Percentiles rank a stretch among this genome's conserved stretches.
Evolutionary conservation across 2,113 vertebrate genomes (phyloP).

Genomic region (Entosphenus tridentatus): DNA sequence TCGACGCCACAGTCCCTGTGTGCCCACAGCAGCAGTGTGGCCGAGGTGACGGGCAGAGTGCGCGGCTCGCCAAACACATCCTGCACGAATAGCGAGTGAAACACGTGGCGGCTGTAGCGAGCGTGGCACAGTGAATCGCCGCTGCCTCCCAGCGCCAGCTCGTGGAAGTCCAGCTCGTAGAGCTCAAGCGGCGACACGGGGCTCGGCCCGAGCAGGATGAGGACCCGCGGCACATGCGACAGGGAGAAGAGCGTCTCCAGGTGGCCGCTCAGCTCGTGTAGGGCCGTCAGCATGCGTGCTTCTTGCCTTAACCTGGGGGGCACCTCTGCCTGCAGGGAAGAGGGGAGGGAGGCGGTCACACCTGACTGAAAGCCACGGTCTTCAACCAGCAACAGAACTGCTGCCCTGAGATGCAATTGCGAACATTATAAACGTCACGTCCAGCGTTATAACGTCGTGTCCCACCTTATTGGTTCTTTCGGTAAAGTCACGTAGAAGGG

Average conservation of each 20-base stretch:
- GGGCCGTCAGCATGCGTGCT: conserved; percentile 21
- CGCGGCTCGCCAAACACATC: conserved; percentile 59
- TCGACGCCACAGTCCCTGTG: conserved; percentile 56
- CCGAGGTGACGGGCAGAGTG: conserved; percentile 33
- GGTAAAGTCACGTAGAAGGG: too few relatives aligned
- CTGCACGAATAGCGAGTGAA: conserved; percentile 57
- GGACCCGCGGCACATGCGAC: conserved; percentile 50
- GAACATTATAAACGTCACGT: too few relatives aligned
- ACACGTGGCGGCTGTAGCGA: conserved; percentile 49
- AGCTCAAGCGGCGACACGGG: conserved; percentile 50
- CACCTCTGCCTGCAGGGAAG: too few relatives aligned
- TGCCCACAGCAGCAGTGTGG: conserved; percentile 42
- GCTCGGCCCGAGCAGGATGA: conserved; percentile 63
- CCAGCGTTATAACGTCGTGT: too few relatives aligned
- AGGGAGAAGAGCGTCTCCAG: conserved; percentile 53
- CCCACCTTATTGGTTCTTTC: too few relatives aligned
- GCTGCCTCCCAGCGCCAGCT: conserved; percentile 21
- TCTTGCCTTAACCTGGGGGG: too few relatives aligned
- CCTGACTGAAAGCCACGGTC: too few relatives aligned
- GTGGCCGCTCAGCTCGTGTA: conserved; percentile 48
- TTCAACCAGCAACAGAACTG: too few relatives aligned
- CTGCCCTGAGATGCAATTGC: too few relatives aligned
- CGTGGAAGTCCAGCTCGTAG: conserved; percentile 72
- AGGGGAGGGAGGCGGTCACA: too few relatives aligned
- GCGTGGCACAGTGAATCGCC: conserved; percentile 34